These are phyloP conservation scores for Chiridota heheva DNA, from an alignment of 35 echinoderm and acorn worm species.

Conservation along the genomic window DNA sequence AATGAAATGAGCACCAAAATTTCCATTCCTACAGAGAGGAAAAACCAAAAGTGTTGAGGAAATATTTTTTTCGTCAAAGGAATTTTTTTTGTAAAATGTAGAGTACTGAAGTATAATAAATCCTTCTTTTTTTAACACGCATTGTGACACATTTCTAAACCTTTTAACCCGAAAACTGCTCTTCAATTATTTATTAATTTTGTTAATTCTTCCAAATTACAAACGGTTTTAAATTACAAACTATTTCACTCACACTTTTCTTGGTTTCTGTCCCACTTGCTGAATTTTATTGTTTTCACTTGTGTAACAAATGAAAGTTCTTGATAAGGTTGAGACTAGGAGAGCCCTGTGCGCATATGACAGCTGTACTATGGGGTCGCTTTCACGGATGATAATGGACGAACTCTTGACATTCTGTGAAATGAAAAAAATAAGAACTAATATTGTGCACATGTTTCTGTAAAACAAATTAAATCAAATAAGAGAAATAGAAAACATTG, in stretches of 20 bases:
- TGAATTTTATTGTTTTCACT: constrained; percentile 76
- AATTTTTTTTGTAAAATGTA: background rate
- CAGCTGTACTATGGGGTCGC: constrained; percentile 69
- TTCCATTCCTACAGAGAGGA: constrained; percentile 59
- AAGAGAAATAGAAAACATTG: no score
- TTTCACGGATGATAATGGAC: constrained; percentile 59
- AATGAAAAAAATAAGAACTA: background rate
- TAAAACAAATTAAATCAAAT: background rate
- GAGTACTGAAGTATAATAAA: background rate
- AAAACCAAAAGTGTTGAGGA: constrained; percentile 3
- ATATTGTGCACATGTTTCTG: background rate
- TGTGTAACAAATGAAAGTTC: constrained; percentile 82
- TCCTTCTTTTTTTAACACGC: no score
- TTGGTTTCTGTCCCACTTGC: constrained; percentile 87
- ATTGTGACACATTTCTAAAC: no score
- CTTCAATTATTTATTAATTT: no score
- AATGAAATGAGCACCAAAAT: constrained; percentile 76
- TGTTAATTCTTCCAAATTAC: no score
- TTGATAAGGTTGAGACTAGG: constrained; percentile 63
- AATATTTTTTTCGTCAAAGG: no score
- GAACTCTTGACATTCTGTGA: constrained; percentile 56
- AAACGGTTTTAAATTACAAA: no score
- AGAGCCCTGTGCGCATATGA: constrained; percentile 80
- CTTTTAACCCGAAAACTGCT: no score
- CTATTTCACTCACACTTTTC: constrained; percentile 88